phyloP scores from a whole-genome alignment of 1,140 invertebrate genomes.

The Scylla paramamosain region DNA sequence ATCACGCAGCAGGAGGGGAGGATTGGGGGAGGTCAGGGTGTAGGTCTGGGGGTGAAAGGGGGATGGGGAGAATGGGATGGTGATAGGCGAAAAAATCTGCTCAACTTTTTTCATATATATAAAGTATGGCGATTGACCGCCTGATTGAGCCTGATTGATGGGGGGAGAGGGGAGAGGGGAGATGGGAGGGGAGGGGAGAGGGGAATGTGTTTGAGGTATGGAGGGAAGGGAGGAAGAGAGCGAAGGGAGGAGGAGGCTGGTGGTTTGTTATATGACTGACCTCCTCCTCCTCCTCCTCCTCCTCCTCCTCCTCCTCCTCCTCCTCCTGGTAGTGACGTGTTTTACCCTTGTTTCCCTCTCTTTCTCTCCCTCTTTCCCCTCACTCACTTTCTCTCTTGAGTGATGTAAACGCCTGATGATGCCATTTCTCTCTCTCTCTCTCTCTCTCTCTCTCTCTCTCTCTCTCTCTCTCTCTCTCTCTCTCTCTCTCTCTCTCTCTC shows the following conservation, averaged over 20 bases:
- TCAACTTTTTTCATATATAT: too few relatives aligned
- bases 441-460: conserved; percentile 47
- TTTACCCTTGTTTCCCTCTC: not conserved
- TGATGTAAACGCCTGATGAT: too few relatives aligned
- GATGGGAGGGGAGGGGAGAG: too few relatives aligned
- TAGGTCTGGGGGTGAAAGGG: too few relatives aligned
- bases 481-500: conserved; percentile 39
- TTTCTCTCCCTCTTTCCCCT: conserved; percentile 24
- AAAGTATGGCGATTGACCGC: too few relatives aligned
- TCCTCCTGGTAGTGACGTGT: not conserved
- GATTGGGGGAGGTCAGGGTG: too few relatives aligned
- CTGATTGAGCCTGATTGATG: too few relatives aligned
- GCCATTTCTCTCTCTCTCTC: conserved; percentile 37
- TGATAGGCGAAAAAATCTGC: too few relatives aligned
- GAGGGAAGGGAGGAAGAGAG: not conserved
- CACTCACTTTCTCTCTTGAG: not conserved
- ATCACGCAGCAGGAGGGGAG: not conserved
- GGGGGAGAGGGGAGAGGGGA: too few relatives aligned
- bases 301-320: not conserved
- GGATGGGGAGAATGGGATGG: too few relatives aligned
- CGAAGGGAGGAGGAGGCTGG: not conserved
- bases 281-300: not conserved
- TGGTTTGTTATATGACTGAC: not conserved
- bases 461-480: not conserved
- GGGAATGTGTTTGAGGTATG: not conserved